A percentile compares a stretch with the other conserved stretches of the same genome.
These are phyloP conservation scores for Synodontis membranacea DNA, from an alignment of 2,113 vertebrate genomes.

Conservation along the genomic window DNA sequence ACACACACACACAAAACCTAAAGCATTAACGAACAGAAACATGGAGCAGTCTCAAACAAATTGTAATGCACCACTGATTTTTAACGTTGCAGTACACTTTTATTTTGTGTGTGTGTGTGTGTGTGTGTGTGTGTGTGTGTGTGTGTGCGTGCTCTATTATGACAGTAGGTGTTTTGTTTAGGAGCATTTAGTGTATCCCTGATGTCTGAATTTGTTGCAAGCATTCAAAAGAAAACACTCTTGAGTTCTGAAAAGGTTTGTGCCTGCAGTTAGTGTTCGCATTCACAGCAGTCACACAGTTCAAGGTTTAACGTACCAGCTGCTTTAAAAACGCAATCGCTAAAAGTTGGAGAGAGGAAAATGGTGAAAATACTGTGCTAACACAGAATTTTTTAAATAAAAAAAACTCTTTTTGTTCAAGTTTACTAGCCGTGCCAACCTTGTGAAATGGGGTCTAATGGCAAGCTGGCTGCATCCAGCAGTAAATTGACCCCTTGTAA, in stretches of 20 bases:
- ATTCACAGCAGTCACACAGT: neutral
- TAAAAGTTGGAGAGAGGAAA: neutral
- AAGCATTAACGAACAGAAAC: no score
- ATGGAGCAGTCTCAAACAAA: no score
- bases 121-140: neutral
- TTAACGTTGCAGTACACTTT: no score
- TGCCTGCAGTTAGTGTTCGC: neutral
- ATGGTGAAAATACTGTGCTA: neutral
- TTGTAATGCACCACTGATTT: no score
- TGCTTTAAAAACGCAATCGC: neutral
- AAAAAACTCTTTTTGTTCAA: slow-evolving; percentile 9
- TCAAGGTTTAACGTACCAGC: slow-evolving; percentile 1
- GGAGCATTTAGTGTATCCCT: neutral
- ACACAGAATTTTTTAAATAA: neutral
- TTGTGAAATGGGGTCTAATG: slow-evolving; percentile 19
- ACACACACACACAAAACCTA: no score
- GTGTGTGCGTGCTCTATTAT: neutral
- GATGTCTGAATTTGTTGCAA: neutral
- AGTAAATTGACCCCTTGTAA: slow-evolving; percentile 37
- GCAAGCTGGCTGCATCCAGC: slow-evolving; percentile 33
- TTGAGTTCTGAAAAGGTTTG: neutral
- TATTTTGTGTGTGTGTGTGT: no score
- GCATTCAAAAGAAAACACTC: neutral
- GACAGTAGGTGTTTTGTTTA: neutral
- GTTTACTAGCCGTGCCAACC: slow-evolving; percentile 24